phyloP scores from a whole-genome alignment of 2,888 invertebrate species.

The Ophion costatus region DNA sequence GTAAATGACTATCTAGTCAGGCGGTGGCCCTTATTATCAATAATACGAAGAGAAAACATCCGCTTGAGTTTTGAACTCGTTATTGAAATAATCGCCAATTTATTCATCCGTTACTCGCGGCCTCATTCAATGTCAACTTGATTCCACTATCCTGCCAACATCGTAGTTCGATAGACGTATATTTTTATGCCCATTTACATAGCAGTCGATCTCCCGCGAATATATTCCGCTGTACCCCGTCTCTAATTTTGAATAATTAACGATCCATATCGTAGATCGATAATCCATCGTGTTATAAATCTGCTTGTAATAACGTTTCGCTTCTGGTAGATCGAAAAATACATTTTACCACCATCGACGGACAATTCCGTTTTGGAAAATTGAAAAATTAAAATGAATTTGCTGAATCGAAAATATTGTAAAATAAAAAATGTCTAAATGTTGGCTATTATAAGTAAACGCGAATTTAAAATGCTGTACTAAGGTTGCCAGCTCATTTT shows the following conservation, averaged over 20 bases:
- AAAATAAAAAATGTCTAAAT: no score
- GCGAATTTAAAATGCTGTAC: no score
- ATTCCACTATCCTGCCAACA: conserved; percentile 10
- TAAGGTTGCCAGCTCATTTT: no score
- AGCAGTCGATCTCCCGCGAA: conserved; percentile 16
- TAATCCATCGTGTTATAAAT: not conserved
- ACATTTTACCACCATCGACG: no score
- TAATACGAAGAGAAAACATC: conserved; percentile 5
- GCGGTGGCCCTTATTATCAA: not conserved
- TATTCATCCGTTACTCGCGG: conserved; percentile 53
- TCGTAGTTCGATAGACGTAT: conserved; percentile 3
- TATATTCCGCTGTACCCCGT: not conserved
- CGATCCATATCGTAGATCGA: not conserved
- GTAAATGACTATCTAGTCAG: conserved; percentile 33
- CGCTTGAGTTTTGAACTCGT: conserved; percentile 12
- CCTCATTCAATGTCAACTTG: conserved; percentile 47
- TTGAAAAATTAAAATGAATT: no score
- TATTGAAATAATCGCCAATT: conserved; percentile 38
- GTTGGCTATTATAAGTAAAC: no score
- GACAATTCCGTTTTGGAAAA: no score
- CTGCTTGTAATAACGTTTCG: no score
- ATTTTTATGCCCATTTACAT: conserved; percentile 32
- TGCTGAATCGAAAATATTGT: no score
- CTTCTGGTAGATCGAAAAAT: no score
- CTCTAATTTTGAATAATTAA: conserved; percentile 47